Base-by-base conservation (phyloP, 2,888 invertebrate genomes). In the Dynastes grantii region DNA sequence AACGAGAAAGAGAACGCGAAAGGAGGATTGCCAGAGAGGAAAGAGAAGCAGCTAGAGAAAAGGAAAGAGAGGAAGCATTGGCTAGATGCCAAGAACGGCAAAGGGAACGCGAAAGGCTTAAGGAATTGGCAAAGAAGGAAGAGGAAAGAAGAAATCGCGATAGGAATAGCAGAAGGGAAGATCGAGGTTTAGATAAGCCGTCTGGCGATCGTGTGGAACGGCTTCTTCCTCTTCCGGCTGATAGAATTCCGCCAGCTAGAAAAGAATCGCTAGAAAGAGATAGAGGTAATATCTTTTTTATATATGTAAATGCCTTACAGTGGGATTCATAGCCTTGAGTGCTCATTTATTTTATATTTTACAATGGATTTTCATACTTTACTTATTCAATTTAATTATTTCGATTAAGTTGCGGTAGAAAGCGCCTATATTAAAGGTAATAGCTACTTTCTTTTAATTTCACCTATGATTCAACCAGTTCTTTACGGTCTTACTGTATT, bases 81-180 rank as follows among this genome's bases (percentile, higher is more conserved):
- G 93, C 93, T 8, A 90, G 95, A 81, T 94, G 94, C 76, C 92
- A 95, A 77, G 91, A 91, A 80, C 87, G 91, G 8, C 91, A 90
- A 91, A 90, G 89, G 9, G 91, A 90, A 81, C 85, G 91, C 0
- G 91, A 91, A 79, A 86, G 90, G 37, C 86, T 90, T n/a, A 90
- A 90, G 80, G 89, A 89, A 82, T 83, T 88, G 53, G 87, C 87
- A 45, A 89, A 87, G 78, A 89, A 91, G 81, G 89, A 91, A 9
- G 91, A 92, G 78, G 89, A 90, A 77, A 90, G 91, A 83, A 87
- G 92, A 81, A 88, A 90, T 81, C 85, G 89, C 79, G 86, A 90
- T 16, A 88, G 90, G 13, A 87, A 91, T 55, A 90, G 90, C 11
- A 87, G 92, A 51, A 90, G 92, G 67, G 88, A 90, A 73, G 90